phyloP scores from a whole-genome alignment of 2,888 invertebrate genomes.

The Pristionchus japonicus region DNA sequence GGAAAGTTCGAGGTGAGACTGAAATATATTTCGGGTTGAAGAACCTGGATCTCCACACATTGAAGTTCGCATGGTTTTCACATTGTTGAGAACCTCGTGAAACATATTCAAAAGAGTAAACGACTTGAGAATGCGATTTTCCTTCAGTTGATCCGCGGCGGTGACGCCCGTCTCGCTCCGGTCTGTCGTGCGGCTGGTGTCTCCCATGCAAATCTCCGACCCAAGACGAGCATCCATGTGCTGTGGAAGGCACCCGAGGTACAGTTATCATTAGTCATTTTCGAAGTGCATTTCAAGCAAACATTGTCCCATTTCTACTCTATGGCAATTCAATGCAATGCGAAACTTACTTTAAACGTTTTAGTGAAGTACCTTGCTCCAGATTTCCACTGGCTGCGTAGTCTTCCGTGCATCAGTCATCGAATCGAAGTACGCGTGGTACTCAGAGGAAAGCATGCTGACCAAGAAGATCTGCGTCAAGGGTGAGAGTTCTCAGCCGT shows the following conservation, averaged over 20 bases:
- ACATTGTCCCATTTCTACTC: too few species aligned
- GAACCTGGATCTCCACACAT: too few species aligned
- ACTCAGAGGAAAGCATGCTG: slow-evolving; percentile 71
- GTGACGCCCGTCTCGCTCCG: slow-evolving; percentile 71
- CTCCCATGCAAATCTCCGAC: slow-evolving; percentile 70
- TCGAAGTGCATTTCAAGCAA: too few species aligned
- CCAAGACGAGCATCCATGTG: slow-evolving; percentile 72
- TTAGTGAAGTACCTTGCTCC: not conserved
- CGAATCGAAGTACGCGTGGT: slow-evolving; percentile 73
- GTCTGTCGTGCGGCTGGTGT: slow-evolving; percentile 72
- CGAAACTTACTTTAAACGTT: too few species aligned
- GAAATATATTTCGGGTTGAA: too few species aligned
- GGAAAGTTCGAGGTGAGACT: slow-evolving; percentile 71
- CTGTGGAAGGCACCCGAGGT: slow-evolving; percentile 73
- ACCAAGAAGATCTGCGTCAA: slow-evolving; percentile 71
- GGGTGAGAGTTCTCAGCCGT: too few species aligned
- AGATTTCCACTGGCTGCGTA: slow-evolving; percentile 68
- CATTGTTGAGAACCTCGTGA: too few species aligned
- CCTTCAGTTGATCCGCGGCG: slow-evolving; percentile 59
- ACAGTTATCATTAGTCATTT: too few species aligned
- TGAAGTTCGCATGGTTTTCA: too few species aligned
- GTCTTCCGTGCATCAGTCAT: slow-evolving; percentile 73
- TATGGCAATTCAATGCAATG: too few species aligned
- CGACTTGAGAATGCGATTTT: too few species aligned
- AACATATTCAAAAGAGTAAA: too few species aligned